Evolutionary conservation across 2,888 invertebrate species (phyloP).

Genomic region (Gortyna flavago): DNA sequence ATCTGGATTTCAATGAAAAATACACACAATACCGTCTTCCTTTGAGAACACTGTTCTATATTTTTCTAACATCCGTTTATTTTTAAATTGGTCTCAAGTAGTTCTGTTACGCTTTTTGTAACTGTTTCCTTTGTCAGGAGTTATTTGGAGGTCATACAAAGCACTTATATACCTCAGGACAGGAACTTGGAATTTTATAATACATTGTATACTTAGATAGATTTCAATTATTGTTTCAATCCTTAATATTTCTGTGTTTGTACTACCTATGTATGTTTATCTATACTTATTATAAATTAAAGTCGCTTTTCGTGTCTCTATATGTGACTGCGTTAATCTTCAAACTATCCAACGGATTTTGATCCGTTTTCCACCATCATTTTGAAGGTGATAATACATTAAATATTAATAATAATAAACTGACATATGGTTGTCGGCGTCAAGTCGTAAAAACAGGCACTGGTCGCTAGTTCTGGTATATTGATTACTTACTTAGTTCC

Average conservation of each 20-base stretch:
- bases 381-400: not conserved
- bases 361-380: not conserved
- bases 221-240: too few species aligned
- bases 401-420: not conserved
- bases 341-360: not conserved
- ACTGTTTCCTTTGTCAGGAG: not conserved
- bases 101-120: not conserved
- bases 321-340: not conserved
- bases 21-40: conserved; percentile 24
- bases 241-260: too few species aligned
- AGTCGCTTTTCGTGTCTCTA: not conserved
- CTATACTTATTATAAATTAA: not conserved
- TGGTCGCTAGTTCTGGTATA: not conserved
- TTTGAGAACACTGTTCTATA: conserved; percentile 12
- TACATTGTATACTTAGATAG: too few species aligned
- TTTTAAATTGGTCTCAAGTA: conserved; percentile 28
- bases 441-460: not conserved
- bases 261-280: not conserved
- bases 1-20: conserved; percentile 37
- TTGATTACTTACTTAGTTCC: not conserved
- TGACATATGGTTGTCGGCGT: not conserved
- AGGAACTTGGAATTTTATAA: too few species aligned
- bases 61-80: conserved; percentile 23
- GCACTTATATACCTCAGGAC: too few species aligned
- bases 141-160: not conserved